phyloP scores from a whole-genome alignment of 2,797 vertebrate species.

The Podarcis lilfordi region DNA sequence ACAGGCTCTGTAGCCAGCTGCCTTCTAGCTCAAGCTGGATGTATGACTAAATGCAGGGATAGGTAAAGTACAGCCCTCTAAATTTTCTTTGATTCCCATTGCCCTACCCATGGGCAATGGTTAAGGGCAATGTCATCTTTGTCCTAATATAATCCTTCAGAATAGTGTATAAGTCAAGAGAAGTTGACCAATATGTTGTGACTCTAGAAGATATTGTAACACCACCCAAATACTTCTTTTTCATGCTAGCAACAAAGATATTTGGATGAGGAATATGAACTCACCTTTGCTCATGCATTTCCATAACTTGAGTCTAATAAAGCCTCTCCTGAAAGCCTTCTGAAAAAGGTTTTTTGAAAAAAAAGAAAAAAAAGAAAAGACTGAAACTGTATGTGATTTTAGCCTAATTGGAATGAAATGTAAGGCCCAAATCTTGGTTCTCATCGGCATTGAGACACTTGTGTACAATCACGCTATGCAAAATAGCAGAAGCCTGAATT shows the following conservation, averaged over 20 bases:
- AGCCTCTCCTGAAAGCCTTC: slow-evolving; percentile 36
- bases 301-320: slow-evolving; percentile 44
- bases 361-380: neutral
- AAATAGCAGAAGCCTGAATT: slow-evolving; percentile 83
- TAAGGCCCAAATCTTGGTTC: slow-evolving; percentile 62
- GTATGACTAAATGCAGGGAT: neutral
- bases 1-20: neutral
- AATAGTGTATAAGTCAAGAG: slow-evolving; percentile 18
- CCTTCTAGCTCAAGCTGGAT: neutral
- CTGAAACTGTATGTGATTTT: slow-evolving; percentile 47
- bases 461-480: slow-evolving; percentile 77
- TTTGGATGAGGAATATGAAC: slow-evolving; percentile 25
- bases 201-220: slow-evolving; percentile 54
- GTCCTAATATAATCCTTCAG: neutral
- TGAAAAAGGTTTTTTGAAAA: slow-evolving; percentile 44
- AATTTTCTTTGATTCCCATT: too few relatives aligned
- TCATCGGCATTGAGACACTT: slow-evolving; percentile 73
- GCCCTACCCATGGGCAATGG: too few relatives aligned
- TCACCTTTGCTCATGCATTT: neutral
- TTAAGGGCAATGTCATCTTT: too few relatives aligned
- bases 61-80: too few relatives aligned
- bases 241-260: slow-evolving; percentile 42
- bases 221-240: slow-evolving; percentile 46
- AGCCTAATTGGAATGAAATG: slow-evolving; percentile 64
- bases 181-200: slow-evolving; percentile 38